These are phyloP conservation scores for Rhopalosiphum nymphaeae DNA, from an alignment of 2,888 invertebrate genomes.

Conservation along the genomic window DNA sequence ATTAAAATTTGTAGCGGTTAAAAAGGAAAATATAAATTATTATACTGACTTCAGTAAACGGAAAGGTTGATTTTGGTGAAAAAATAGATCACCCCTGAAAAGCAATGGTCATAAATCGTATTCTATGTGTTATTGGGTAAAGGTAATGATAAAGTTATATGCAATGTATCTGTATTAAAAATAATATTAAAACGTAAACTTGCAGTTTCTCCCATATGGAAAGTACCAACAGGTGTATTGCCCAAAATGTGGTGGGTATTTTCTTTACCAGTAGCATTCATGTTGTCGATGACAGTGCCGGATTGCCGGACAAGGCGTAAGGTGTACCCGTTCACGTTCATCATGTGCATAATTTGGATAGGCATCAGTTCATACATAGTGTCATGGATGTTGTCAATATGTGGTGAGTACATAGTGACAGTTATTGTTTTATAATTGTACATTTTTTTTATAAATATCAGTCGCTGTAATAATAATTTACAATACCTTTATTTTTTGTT, in stretches of 20 bases:
- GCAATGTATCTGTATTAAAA: neutral
- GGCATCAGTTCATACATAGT: conserved; percentile 87
- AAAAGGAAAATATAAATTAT: too few relatives aligned
- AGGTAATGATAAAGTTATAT: too few relatives aligned
- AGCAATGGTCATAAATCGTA: neutral
- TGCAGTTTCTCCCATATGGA: conserved; percentile 66
- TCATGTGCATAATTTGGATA: conserved; percentile 90
- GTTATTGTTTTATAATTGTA: neutral
- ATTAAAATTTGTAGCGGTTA: too few relatives aligned
- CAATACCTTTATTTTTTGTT: neutral
- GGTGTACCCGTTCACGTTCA: conserved; percentile 82
- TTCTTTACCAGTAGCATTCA: conserved; percentile 81
- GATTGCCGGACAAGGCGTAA: conserved; percentile 77
- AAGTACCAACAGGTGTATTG: conserved; percentile 66
- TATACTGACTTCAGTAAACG: too few relatives aligned
- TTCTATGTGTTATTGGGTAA: neutral
- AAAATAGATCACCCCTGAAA: neutral
- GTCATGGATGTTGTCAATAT: conserved; percentile 91
- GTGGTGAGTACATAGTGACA: conserved; percentile 75
- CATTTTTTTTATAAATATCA: too few relatives aligned
- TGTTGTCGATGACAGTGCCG: conserved; percentile 82
- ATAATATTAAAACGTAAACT: neutral
- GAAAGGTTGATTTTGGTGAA: too few relatives aligned
- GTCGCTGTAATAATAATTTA: neutral
- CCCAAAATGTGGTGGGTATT: conserved; percentile 75